phyloP scores from a whole-genome alignment of 1,140 invertebrate species.

The Maconellicoccus hirsutus region DNA sequence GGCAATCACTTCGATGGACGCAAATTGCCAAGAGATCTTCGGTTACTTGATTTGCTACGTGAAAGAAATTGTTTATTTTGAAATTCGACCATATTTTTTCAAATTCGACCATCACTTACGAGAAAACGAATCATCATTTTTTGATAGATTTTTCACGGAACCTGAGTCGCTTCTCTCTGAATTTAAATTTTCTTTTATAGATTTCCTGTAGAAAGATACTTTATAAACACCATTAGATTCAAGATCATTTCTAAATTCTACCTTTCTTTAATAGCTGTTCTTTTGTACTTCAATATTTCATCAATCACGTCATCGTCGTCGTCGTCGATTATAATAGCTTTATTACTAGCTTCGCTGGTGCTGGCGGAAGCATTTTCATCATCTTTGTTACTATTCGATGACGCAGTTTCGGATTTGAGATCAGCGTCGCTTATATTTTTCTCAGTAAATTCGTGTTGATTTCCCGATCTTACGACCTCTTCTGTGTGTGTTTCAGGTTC shows the following conservation, averaged over 20 bases:
- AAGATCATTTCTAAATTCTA: no score
- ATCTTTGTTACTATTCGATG: background rate
- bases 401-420: background rate
- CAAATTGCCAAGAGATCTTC: slow-evolving; percentile 24
- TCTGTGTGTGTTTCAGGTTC: background rate
- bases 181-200: no score
- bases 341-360: background rate
- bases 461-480: background rate
- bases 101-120: no score
- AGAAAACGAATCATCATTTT: no score
- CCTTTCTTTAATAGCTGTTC: background rate
- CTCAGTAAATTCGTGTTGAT: background rate
- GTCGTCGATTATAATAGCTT: background rate
- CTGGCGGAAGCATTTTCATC: background rate
- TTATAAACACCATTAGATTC: no score
- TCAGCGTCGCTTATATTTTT: background rate
- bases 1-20: slow-evolving; percentile 26
- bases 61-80: no score
- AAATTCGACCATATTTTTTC: no score
- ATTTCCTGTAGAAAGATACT: no score
- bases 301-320: background rate
- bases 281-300: background rate
- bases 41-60: background rate
- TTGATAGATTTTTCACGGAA: no score
- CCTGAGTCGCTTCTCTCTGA: no score